These are phyloP conservation scores for Alosa alosa DNA, from an alignment of 2,113 vertebrate species.

Conservation along the genomic window DNA sequence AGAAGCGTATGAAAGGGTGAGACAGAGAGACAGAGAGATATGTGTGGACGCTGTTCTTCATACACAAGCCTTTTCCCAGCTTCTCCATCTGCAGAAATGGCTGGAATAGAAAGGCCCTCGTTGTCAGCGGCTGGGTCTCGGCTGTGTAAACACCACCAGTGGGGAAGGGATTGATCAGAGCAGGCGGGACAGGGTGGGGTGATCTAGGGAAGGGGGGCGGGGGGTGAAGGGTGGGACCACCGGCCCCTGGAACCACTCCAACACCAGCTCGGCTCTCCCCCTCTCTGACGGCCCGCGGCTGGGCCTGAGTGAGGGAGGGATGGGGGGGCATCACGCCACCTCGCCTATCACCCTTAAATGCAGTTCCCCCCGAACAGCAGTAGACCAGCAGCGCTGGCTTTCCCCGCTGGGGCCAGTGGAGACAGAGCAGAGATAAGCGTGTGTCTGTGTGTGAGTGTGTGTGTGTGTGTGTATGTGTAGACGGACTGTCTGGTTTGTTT, in stretches of 20 bases:
- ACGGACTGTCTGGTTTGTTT: not conserved
- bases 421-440: not conserved
- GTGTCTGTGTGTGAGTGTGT: not conserved
- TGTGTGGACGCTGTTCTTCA: not conserved
- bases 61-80: not conserved
- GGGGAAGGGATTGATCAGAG: slow-evolving; percentile 7
- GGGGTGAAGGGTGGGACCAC: not conserved
- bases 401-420: not conserved
- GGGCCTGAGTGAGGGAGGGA: not conserved
- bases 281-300: not conserved
- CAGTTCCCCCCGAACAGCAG: not conserved
- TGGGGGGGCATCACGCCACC: not conserved
- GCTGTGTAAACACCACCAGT: not conserved
- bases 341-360: not conserved
- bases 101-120: not conserved
- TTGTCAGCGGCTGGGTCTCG: not conserved
- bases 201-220: not conserved
- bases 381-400: not conserved
- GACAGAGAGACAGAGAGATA: not conserved
- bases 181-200: not conserved
- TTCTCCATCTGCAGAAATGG: not conserved
- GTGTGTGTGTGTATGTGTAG: not conserved
- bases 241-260: not conserved
- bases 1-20: not conserved
- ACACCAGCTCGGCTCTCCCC: not conserved